These are phyloP conservation scores for Myiothlypis coronata DNA, from an alignment of 2,797 vertebrate genomes.

Conservation along the genomic window DNA sequence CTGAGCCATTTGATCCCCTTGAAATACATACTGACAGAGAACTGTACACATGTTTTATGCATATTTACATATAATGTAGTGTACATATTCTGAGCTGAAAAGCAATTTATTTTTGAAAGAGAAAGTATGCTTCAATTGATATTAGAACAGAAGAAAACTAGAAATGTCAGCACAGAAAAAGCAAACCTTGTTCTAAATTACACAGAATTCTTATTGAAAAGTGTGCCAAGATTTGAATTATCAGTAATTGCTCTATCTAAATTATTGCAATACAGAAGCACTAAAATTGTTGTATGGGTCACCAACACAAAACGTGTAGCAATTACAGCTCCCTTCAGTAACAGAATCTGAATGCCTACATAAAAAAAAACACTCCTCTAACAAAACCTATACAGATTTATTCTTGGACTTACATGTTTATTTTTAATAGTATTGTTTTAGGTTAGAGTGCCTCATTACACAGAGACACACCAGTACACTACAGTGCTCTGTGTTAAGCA, in stretches of 20 bases:
- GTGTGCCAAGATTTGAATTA: too few species aligned
- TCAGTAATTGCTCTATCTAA: not conserved
- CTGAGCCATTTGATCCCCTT: not conserved
- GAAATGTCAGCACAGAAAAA: not conserved
- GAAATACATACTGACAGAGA: not conserved
- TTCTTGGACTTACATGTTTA: not conserved
- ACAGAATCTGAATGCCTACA: slow-evolving; percentile 7
- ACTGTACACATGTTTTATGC: not conserved
- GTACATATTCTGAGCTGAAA: not conserved
- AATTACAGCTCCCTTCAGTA: slow-evolving; percentile 59
- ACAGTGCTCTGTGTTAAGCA: not conserved
- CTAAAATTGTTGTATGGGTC: slow-evolving; percentile 27
- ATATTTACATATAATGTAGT: not conserved
- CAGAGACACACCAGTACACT: not conserved
- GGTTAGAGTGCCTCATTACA: not conserved
- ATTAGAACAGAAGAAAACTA: not conserved
- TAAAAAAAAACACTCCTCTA: slow-evolving; percentile 4
- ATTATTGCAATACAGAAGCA: slow-evolving; percentile 18
- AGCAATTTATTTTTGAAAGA: not conserved
- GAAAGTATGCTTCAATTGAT: not conserved
- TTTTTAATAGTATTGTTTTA: not conserved
- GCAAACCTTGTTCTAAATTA: not conserved
- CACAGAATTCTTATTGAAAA: not conserved
- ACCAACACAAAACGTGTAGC: slow-evolving; percentile 1
- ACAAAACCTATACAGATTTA: not conserved